phyloP scores from a whole-genome alignment of 2,113 vertebrate genomes.

The Phocoena sinus region DNA sequence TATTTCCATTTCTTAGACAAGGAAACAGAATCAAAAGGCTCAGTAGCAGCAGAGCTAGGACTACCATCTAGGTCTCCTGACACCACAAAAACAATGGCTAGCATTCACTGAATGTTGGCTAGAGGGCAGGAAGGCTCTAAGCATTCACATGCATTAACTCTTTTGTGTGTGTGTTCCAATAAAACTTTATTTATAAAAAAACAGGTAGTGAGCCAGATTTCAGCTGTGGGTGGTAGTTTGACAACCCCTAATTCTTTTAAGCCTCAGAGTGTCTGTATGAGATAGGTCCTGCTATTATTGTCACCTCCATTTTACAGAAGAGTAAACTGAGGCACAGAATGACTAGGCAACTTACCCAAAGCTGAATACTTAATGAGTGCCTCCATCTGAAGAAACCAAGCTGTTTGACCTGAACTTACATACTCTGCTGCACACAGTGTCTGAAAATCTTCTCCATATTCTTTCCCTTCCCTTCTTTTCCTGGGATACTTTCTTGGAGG shows the following conservation, averaged over 20 bases:
- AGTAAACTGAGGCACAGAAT: not conserved
- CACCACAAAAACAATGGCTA: not conserved
- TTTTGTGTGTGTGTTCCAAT: not conserved
- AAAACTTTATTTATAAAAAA: not conserved
- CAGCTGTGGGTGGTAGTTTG: not conserved
- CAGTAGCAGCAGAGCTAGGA: not conserved
- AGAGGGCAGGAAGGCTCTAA: not conserved
- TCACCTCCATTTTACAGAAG: not conserved
- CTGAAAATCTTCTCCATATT: not conserved
- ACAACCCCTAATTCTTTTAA: not conserved
- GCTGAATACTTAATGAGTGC: no score
- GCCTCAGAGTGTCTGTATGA: not conserved
- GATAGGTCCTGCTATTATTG: not conserved
- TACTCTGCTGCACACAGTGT: no score
- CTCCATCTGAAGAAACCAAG: not conserved
- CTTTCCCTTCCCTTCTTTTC: not conserved
- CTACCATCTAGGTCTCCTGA: not conserved
- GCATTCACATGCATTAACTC: not conserved
- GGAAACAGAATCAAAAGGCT: not conserved
- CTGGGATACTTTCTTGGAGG: not conserved
- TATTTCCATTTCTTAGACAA: not conserved
- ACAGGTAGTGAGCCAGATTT: not conserved
- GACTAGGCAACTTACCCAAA: not conserved
- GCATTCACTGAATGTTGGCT: not conserved
- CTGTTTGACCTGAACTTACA: no score